Conservation (phyloP, 2,888 invertebrate species). For the Amorpha juglandis region DNA sequence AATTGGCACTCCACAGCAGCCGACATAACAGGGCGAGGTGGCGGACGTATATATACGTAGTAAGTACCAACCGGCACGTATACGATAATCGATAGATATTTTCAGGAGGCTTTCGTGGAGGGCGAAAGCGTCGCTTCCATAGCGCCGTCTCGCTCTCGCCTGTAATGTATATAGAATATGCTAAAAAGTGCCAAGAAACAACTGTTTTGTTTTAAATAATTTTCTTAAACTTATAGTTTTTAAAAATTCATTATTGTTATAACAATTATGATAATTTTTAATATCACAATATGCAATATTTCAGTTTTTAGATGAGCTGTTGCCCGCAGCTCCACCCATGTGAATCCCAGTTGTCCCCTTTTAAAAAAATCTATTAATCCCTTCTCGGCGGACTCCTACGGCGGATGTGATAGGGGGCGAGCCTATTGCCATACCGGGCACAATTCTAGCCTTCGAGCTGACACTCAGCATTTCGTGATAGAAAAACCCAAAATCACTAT, state of each 20-base stretch:
- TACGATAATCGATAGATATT: constrained; percentile 84
- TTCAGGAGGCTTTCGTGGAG: constrained; percentile 83
- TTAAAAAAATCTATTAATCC: no score
- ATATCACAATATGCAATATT: no score
- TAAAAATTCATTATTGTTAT: not conserved
- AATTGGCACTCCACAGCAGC: constrained; percentile 77
- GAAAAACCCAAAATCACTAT: no score
- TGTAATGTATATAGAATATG: constrained; percentile 71
- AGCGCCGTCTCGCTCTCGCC: constrained; percentile 67
- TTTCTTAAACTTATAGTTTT: constrained; percentile 30
- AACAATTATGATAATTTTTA: no score
- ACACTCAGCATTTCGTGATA: no score
- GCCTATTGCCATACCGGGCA: no score
- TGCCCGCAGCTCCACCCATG: no score
- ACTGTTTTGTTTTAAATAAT: constrained; percentile 31
- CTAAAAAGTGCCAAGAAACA: constrained; percentile 46
- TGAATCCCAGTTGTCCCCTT: no score
- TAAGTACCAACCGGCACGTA: constrained; percentile 73
- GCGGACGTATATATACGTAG: constrained; percentile 68
- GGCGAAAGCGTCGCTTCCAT: constrained; percentile 62
- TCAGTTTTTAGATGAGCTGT: no score
- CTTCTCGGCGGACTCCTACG: no score
- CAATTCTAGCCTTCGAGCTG: no score
- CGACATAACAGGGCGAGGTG: constrained; percentile 75
- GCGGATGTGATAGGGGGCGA: no score